Evolutionary conservation across 92 coral and sea anemone genomes (phyloP), one percentile per base, ranked within the genome.

Genomic region (Zoanthus sansibaricus): DNA sequence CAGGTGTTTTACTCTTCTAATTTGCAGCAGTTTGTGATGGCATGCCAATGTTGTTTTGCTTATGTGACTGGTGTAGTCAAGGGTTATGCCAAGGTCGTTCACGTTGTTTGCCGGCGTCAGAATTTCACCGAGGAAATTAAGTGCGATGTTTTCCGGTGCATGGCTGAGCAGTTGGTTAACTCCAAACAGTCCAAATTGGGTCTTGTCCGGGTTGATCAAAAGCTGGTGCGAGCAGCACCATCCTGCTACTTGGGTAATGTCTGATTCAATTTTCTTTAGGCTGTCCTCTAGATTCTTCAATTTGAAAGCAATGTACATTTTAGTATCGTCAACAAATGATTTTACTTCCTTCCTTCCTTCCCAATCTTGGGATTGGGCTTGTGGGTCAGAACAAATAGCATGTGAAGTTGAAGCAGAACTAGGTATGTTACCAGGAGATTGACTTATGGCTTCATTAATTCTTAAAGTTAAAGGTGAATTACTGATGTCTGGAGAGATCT

Each of bases 71-170:
- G 76, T 82, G 72, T 80, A 90, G 12, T 76, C 61, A 67, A 90
- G 70, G 25, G 73, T 78, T 49, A 90, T 72, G 72, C 92, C 90
- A 51, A 90, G 49, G 72, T 87, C 90, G 62, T 76, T 87, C 33
- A 90, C 93, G 3, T 82, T 86, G 3, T 82, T 86, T 77, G 61
- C 74, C 37, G 88, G 88, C 47, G 76, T 62, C 45, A 88, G 54
- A 47, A 68, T 54, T 33, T 56, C 9, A 71, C 80, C 72, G 20
- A 84, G 69, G 68, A 84, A 84, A 5, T 25, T 25, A 48, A 84
- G 32, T 8, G 21, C 33, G 76, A 45, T 46, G 69, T 44, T 18
- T 51, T 71, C 16, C 59, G 87, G 79, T 44, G 64, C 6, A 47
- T 33, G 74, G 47, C 13, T 42, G n/a, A 71, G 51, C 87, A 83